Conservation (phyloP, 1,140 invertebrate species). For the Drosophila nannoptera region DNA sequence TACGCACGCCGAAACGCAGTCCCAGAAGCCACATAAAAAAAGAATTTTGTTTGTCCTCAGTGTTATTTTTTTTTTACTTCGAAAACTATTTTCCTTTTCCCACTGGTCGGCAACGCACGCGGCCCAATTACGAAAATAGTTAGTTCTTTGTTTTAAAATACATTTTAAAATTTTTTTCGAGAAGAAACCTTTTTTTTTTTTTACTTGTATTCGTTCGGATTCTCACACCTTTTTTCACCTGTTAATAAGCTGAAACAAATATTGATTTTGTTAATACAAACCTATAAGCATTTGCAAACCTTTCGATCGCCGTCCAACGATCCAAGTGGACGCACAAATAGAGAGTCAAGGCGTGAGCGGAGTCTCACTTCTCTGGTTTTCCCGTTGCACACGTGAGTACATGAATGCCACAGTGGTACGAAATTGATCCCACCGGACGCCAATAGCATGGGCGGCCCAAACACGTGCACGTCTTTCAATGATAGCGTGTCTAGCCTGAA, state of each 20-base stretch:
- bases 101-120: conserved; percentile 13
- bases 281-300: conserved; percentile 5
- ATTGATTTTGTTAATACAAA: conserved; percentile 15
- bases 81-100: conserved; percentile 16
- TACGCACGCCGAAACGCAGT: conserved; percentile 14
- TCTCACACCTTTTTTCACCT: conserved; percentile 13
- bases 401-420: conserved; percentile 2
- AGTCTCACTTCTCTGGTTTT: not conserved
- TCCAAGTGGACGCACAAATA: not conserved
- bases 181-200: conserved; percentile 40
- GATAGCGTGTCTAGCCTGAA: not conserved
- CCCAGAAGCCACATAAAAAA: conserved; percentile 22
- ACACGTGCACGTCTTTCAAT: conserved; percentile 1
- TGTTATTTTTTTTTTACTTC: conserved; percentile 42
- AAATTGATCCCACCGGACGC: not conserved
- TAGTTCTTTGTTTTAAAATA: conserved; percentile 24
- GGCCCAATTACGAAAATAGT: conserved; percentile 11
- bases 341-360: not conserved
- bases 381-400: conserved; percentile 22
- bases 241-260: conserved; percentile 27
- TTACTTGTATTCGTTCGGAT: conserved; percentile 43
- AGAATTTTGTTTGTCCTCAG: conserved; percentile 52
- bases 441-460: not conserved
- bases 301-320: conserved; percentile 3
- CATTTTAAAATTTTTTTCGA: conserved; percentile 32